These are phyloP conservation scores for Myotis vivesi DNA, from an alignment of 2,797 vertebrate species.

Conservation along the genomic window DNA sequence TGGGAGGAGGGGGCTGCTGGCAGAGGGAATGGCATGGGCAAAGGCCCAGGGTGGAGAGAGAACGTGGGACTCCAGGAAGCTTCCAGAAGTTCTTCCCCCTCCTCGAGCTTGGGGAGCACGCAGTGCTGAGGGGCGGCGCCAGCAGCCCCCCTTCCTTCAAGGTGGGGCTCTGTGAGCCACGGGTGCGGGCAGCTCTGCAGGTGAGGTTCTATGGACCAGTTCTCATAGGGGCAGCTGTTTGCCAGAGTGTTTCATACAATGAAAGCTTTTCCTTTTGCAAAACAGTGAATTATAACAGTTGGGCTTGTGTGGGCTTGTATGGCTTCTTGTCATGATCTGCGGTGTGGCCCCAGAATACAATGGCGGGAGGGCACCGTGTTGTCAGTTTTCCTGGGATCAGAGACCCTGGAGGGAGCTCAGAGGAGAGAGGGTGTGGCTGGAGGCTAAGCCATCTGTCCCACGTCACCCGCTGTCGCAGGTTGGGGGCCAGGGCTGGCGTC, in stretches of 20 bases:
- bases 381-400: neutral
- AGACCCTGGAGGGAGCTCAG: neutral
- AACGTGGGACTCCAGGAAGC: neutral
- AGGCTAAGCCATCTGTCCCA: neutral
- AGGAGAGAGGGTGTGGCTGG: neutral
- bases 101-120: accelerated
- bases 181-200: neutral
- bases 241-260: neutral
- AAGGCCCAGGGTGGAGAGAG: neutral
- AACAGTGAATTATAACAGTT: neutral
- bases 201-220: neutral
- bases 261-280: neutral
- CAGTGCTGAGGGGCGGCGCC: too few species aligned
- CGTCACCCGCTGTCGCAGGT: accelerated
- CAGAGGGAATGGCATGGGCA: neutral
- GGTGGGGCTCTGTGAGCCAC: accelerated
- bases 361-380: too few species aligned
- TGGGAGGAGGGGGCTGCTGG: neutral
- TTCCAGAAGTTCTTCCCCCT: too few species aligned
- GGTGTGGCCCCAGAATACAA: neutral
- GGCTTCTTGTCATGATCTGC: neutral
- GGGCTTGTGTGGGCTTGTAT: neutral
- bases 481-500: too few species aligned
- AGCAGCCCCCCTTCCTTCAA: neutral
- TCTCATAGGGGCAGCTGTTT: neutral